Conservation (phyloP, 2,113 vertebrate species). For the Brachyhypopomus occidentalis region DNA sequence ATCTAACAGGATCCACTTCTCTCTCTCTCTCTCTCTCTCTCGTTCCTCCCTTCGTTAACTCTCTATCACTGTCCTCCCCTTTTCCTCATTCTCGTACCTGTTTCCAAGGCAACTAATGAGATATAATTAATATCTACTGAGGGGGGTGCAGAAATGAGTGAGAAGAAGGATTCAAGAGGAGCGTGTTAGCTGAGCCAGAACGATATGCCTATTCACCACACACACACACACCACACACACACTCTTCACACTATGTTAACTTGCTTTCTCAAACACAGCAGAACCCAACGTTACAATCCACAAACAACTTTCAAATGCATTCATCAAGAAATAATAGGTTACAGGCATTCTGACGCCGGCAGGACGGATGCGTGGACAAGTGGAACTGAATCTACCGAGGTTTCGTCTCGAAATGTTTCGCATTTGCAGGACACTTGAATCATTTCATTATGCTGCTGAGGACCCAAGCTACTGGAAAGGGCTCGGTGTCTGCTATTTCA, state of each 20-base stretch:
- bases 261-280: slow-evolving; percentile 54
- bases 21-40: slow-evolving; percentile 29
- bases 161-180: slow-evolving; percentile 65
- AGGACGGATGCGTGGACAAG: too few species aligned
- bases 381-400: too few species aligned
- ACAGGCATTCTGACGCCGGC: slow-evolving; percentile 24
- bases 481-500: neutral
- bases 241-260: slow-evolving; percentile 59
- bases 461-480: neutral
- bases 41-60: slow-evolving; percentile 46
- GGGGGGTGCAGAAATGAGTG: slow-evolving; percentile 66
- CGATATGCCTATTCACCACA: slow-evolving; percentile 44
- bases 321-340: slow-evolving; percentile 49
- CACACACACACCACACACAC: slow-evolving; percentile 53
- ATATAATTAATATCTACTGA: slow-evolving; percentile 78
- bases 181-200: slow-evolving; percentile 45
- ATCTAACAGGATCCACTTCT: slow-evolving; percentile 68
- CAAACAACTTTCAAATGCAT: slow-evolving; percentile 55
- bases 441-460: neutral
- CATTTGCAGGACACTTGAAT: slow-evolving; percentile 31
- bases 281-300: slow-evolving; percentile 38
- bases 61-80: slow-evolving; percentile 46
- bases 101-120: slow-evolving; percentile 83
- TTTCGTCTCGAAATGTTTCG: too few species aligned
- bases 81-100: slow-evolving; percentile 70